phyloP scores from a whole-genome alignment of 2,113 vertebrate species.

The Emberiza fucata region DNA sequence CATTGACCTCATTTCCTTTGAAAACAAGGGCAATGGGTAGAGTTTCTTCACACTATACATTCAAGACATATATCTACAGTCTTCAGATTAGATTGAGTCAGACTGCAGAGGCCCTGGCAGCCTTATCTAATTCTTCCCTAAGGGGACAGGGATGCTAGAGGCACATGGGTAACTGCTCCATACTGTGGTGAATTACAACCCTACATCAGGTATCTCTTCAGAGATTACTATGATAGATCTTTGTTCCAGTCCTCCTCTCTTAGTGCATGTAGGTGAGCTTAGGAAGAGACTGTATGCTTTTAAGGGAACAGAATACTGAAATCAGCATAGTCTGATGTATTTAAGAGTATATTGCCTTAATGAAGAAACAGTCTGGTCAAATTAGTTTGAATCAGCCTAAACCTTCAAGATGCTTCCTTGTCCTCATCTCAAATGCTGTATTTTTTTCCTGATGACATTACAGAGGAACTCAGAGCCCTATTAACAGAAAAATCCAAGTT shows the following conservation, averaged over 20 bases:
- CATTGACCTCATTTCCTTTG: background rate
- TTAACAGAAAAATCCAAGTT: constrained; percentile 52
- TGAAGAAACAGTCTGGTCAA: background rate
- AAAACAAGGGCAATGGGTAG: background rate
- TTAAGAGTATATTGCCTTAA: background rate
- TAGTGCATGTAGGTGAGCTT: background rate
- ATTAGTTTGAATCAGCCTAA: background rate
- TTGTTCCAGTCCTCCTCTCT: background rate
- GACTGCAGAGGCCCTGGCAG: background rate
- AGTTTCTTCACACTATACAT: background rate
- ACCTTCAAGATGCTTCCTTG: background rate
- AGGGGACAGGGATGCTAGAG: background rate
- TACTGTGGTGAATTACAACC: background rate
- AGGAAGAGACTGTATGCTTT: background rate
- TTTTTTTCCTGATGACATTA: constrained; percentile 33
- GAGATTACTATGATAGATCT: background rate
- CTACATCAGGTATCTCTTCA: background rate
- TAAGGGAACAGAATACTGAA: background rate
- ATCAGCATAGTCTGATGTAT: background rate
- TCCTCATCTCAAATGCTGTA: background rate
- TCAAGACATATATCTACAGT: background rate
- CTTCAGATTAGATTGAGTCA: background rate
- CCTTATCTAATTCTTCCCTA: background rate
- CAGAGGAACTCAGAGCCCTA: constrained; percentile 34
- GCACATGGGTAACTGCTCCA: background rate